Percentiles rank a stretch among this genome's conserved stretches.
Evolutionary conservation across 2,797 vertebrate species (phyloP).

Genomic region (Serranus cabrilla): DNA sequence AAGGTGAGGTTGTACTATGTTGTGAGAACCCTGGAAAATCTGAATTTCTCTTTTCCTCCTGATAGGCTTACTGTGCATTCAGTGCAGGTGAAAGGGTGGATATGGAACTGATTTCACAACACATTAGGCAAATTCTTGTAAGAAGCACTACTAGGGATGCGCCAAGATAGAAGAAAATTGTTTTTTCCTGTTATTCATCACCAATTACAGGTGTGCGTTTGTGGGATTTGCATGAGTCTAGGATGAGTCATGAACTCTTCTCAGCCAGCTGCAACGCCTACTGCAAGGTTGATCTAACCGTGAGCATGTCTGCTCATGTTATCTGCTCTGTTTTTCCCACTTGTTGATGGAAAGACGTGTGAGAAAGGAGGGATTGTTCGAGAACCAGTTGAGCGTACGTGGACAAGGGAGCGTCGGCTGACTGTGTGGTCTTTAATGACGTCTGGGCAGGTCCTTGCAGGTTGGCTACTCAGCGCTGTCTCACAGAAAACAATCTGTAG

Average conservation of each 20-base stretch:
- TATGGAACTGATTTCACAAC: constrained; percentile 68
- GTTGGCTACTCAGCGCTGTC: constrained; percentile 54
- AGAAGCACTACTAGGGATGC: constrained; percentile 37
- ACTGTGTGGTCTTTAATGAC: constrained; percentile 73
- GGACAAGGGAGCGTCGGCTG: constrained; percentile 46
- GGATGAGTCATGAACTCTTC: constrained; percentile 66
- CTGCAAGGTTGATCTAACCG: constrained; percentile 38
- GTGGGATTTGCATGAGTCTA: constrained; percentile 58
- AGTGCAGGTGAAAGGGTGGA: constrained; percentile 62
- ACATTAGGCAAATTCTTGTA: constrained; percentile 59
- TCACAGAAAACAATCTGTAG: constrained; percentile 69
- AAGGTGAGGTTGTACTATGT: constrained; percentile 37
- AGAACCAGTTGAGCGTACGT: constrained; percentile 46
- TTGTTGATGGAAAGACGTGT: constrained; percentile 54
- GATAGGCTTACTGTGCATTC: constrained; percentile 41
- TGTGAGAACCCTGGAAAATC: constrained; percentile 39
- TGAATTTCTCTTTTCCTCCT: constrained; percentile 33
- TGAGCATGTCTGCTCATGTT: constrained; percentile 70
- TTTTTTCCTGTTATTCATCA: constrained; percentile 59
- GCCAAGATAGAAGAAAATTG: constrained; percentile 45
- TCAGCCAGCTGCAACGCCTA: constrained; percentile 59
- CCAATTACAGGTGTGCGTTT: constrained; percentile 68
- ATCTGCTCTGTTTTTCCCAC: constrained; percentile 48
- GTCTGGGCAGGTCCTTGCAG: constrained; percentile 73
- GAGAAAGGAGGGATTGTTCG: constrained; percentile 58